Conservation (phyloP, 2,888 invertebrate genomes). For the Ichneumon xanthorius region DNA sequence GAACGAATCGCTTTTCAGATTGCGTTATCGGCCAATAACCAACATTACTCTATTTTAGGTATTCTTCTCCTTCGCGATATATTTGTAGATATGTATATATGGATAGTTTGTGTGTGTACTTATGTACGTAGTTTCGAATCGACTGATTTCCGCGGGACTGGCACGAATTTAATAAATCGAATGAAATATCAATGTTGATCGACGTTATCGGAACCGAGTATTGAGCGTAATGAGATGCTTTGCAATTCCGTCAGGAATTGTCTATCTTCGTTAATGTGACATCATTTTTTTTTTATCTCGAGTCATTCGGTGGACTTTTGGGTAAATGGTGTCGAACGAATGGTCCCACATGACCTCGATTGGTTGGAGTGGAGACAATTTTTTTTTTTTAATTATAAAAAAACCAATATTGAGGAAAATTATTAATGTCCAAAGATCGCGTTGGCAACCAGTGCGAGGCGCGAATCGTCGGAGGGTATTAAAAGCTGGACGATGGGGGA, state of each 20-base stretch:
- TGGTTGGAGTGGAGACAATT: background rate
- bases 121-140: background rate
- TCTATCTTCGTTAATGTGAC: background rate
- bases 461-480: slow-evolving; percentile 73
- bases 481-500: slow-evolving; percentile 47
- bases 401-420: slow-evolving; percentile 68
- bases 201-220: background rate
- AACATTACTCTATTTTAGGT: slow-evolving; percentile 43
- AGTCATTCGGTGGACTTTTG: background rate
- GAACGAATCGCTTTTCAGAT: slow-evolving; percentile 56
- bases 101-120: background rate
- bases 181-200: background rate
- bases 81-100: background rate
- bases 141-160: background rate
- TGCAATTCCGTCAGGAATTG: background rate
- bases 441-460: slow-evolving; percentile 75
- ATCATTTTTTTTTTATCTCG: background rate
- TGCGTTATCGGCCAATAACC: slow-evolving; percentile 61
- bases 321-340: too few relatives aligned
- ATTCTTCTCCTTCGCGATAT: slow-evolving; percentile 28
- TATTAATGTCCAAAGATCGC: slow-evolving; percentile 75
- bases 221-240: background rate
- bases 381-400: background rate
- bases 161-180: background rate
- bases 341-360: background rate